A percentile compares a stretch with the other conserved stretches of the same genome.
Evolutionary conservation across 2,888 invertebrate species (phyloP).

Genomic region (Plebejus argus): DNA sequence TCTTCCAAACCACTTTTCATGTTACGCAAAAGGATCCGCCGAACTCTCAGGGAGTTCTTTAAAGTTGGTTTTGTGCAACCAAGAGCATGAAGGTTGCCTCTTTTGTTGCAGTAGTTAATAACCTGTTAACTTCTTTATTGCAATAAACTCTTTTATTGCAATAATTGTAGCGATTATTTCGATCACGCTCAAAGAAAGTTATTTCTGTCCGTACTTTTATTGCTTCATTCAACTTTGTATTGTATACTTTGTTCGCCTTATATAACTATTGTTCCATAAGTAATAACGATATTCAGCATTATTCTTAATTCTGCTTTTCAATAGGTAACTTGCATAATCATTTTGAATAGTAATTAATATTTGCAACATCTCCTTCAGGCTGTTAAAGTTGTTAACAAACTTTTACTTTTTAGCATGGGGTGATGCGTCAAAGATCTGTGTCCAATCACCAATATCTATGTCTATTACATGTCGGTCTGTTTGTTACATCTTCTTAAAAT

Average conservation of each 20-base stretch:
- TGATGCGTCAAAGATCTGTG: too few species aligned
- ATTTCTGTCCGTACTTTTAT: constrained; percentile 6
- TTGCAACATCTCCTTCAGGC: not conserved
- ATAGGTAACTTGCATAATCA: not conserved
- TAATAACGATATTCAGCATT: not conserved
- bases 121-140: constrained; percentile 54
- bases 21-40: not conserved
- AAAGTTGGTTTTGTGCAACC: constrained; percentile 10
- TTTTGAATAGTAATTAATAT: not conserved
- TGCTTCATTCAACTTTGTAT: not conserved
- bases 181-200: constrained; percentile 41
- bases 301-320: not conserved
- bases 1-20: not conserved
- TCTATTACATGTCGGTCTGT: too few species aligned
- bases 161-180: constrained; percentile 36
- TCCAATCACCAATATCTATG: too few species aligned
- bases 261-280: not conserved
- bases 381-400: not conserved
- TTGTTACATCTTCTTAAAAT: too few species aligned
- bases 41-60: not conserved
- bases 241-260: not conserved
- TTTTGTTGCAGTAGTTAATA: constrained; percentile 47
- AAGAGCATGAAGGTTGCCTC: constrained; percentile 7
- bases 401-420: not conserved
- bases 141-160: constrained; percentile 36